Evolutionary conservation across 2,797 vertebrate species (phyloP).

Genomic region (Poecilia wingei): DNA sequence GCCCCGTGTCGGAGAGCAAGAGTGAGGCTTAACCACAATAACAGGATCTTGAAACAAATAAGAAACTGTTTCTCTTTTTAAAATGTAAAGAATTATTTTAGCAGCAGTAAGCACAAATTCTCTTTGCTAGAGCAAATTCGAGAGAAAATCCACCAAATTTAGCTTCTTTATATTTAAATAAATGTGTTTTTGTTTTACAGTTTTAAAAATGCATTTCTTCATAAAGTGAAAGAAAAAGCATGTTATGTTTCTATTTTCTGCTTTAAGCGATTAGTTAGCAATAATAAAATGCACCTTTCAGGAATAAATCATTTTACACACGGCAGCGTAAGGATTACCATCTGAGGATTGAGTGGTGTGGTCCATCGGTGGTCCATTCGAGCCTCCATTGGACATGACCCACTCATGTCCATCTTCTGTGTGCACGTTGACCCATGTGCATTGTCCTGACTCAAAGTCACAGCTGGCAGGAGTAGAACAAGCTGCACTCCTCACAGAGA

Average conservation of each 20-base stretch:
- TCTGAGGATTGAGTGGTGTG: conserved; percentile 75
- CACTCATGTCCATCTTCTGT: conserved; percentile 67
- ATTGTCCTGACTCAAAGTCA: conserved; percentile 81
- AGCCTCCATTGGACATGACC: conserved; percentile 66
- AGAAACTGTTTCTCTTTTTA: neutral
- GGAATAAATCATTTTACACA: neutral
- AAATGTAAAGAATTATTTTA: neutral
- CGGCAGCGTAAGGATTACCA: conserved; percentile 49
- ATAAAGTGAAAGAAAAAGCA: neutral
- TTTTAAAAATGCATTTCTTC: neutral
- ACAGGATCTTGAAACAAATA: neutral
- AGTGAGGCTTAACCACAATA: neutral
- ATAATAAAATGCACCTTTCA: neutral
- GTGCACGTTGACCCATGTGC: conserved; percentile 73
- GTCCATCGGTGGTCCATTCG: conserved; percentile 66
- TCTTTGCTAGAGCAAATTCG: neutral
- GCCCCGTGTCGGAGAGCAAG: neutral
- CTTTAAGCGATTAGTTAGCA: neutral
- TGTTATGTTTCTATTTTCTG: neutral
- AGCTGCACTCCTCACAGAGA: conserved; percentile 67
- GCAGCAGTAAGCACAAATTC: neutral
- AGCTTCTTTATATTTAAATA: neutral
- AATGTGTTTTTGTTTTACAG: neutral
- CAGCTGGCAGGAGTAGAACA: conserved; percentile 75
- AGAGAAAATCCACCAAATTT: neutral